Conservation (phyloP, 2,113 vertebrate genomes). For the Myiagra hebetior region DNA sequence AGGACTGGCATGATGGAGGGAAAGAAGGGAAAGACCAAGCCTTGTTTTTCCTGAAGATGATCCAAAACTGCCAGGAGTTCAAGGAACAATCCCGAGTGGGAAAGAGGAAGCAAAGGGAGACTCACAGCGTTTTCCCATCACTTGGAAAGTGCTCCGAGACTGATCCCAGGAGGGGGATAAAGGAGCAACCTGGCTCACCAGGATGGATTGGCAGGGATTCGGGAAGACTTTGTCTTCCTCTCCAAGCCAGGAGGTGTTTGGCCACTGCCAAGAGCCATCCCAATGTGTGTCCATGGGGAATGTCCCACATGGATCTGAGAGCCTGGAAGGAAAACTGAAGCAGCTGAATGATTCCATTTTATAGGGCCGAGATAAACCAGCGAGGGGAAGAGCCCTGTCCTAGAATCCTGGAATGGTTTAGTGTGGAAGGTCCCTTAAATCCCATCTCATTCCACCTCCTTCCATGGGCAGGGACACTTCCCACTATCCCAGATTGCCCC, state of each 20-base stretch:
- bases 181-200: neutral
- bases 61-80: neutral
- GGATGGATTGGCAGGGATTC: neutral
- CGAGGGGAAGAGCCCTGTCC: neutral
- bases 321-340: neutral
- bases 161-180: rapidly evolving
- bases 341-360: neutral
- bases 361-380: neutral
- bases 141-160: neutral
- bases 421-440: neutral
- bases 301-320: neutral
- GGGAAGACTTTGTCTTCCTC: neutral
- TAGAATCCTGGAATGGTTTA: neutral
- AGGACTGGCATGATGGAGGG: neutral
- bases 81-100: rapidly evolving
- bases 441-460: neutral
- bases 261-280: rapidly evolving
- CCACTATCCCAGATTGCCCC: neutral
- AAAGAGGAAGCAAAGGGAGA: neutral
- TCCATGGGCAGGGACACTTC: neutral
- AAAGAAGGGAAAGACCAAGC: neutral
- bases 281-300: rapidly evolving
- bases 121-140: neutral
- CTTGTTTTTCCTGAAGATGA: neutral
- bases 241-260: neutral